These are phyloP conservation scores for Grus americana DNA, from an alignment of 2,113 vertebrate genomes.

Conservation along the genomic window DNA sequence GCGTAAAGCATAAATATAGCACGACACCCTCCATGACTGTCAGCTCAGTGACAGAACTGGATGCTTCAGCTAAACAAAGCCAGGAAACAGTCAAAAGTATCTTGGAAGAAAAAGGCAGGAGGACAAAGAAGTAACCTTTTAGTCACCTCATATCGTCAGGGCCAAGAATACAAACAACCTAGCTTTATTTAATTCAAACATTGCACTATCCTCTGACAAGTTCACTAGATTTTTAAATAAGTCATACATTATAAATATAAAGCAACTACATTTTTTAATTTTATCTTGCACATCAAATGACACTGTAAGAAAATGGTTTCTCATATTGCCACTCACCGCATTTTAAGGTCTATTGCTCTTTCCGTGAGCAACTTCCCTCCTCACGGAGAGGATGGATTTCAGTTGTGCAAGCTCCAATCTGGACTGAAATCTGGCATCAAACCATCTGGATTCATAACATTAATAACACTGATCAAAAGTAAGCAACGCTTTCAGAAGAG, in stretches of 20 bases:
- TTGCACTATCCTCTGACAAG: background rate
- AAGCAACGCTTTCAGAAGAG: background rate
- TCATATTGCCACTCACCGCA: background rate
- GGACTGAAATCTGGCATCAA: background rate
- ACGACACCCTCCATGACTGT: background rate
- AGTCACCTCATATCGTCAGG: background rate
- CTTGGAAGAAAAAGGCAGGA: constrained; percentile 2
- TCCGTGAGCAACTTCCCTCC: background rate
- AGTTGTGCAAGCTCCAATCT: background rate
- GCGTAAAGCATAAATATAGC: constrained; percentile 1
- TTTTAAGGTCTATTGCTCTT: background rate
- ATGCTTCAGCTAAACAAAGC: constrained; percentile 39
- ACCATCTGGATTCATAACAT: background rate
- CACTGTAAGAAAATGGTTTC: background rate
- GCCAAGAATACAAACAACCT: background rate
- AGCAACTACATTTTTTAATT: background rate
- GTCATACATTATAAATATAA: background rate
- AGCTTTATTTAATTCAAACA: background rate
- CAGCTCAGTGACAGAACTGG: background rate
- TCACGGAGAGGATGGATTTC: background rate
- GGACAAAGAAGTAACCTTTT: background rate
- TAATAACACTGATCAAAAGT: background rate
- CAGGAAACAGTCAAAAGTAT: constrained; percentile 44
- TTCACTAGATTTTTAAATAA: background rate
- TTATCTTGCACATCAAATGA: background rate